Evolutionary conservation across 2,113 vertebrate genomes (phyloP).

Genomic region (Gadus macrocephalus): DNA sequence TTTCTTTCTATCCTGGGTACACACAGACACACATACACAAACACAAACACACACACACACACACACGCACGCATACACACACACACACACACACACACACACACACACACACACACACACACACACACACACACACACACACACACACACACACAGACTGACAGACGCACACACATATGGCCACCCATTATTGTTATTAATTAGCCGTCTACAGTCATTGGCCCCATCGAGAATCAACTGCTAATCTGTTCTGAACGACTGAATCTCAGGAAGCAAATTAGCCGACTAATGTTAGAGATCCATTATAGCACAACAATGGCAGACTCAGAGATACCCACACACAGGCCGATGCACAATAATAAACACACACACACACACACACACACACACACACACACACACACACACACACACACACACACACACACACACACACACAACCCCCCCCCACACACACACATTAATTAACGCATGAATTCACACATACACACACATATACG

Average conservation of each 20-base stretch:
- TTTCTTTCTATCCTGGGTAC: background rate
- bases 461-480: background rate
- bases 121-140: background rate
- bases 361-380: no score
- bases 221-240: slow-evolving; percentile 24
- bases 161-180: background rate
- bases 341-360: no score
- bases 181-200: slow-evolving; percentile 16
- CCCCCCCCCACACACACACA: background rate
- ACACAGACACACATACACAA: background rate
- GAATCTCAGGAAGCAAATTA: slow-evolving; percentile 39
- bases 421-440: background rate
- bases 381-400: background rate
- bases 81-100: slow-evolving; percentile 6
- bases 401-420: background rate
- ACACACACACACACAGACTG: slow-evolving; percentile 6
- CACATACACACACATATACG: no score
- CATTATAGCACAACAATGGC: background rate
- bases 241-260: slow-evolving; percentile 48
- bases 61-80: background rate
- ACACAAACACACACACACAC: background rate
- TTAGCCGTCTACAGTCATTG: slow-evolving; percentile 27
- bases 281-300: slow-evolving; percentile 35
- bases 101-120: slow-evolving; percentile 3
- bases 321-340: background rate